Evolutionary conservation across 2,888 invertebrate genomes (phyloP), one percentile per base, ranked within the genome.

Genomic region (Mythimna pallens): DNA sequence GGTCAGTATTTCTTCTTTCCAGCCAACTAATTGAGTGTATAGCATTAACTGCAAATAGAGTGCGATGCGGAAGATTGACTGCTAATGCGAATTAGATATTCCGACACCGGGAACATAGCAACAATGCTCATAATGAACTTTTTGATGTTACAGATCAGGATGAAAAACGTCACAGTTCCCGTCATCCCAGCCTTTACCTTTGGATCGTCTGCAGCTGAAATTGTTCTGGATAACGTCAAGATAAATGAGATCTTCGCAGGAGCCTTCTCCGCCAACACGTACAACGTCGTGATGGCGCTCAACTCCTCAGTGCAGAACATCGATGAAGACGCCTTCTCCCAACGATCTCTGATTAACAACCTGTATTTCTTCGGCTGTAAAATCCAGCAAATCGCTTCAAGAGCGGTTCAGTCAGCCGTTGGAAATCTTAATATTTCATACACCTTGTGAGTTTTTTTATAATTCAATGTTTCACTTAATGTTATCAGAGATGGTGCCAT

Each of bases 221-320:
- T 98, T 52, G 93, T 94, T 47, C 93, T 98, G 91, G 95, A 96
- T 76, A 82, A 86, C 1, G 92, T 95, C 63, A 93, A 94, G 83
- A 97, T 97, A 20, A 94, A 95, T 54, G 94, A 95, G 14, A 96
- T 98, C 61, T 94, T 96, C 30, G 93, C 96, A 54, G 97, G 97
- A 65, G 98, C 98, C 0, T 98, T 98, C 88, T 97, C 97, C 67
- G 97, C 98, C 3, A 97, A 97, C 86, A 97, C 97, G 58, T 97
- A 98, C 86, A 96, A 97, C 80, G 94, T 97, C 65, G 97, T 98
- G 12, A 93, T 94, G 83, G 97, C 98, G 25, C 95, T 96, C 76
- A 97, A 97, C 90, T 97, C 97, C 61, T 96, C 97, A 14, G 96
- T 98, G 73, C 92, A 96, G 67, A 92, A 94, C 47, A 96, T 98